Conservation (phyloP, 2,797 vertebrate species). For the Lagodon rhomboides region DNA sequence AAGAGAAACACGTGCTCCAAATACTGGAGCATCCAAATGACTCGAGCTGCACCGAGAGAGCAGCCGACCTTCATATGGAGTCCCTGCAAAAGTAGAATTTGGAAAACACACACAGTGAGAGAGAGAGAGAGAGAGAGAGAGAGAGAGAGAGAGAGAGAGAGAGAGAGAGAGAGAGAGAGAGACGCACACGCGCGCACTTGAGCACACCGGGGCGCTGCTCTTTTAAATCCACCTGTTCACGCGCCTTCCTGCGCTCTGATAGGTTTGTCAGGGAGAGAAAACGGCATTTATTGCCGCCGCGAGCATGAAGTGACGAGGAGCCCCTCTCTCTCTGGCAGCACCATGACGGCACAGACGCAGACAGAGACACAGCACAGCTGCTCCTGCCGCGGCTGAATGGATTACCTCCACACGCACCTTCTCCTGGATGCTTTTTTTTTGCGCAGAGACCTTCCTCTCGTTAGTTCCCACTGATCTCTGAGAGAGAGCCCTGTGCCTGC, state of each 20-base stretch:
- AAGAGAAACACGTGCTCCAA: not conserved
- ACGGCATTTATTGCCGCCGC: slow-evolving; percentile 26
- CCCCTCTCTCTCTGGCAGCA: slow-evolving; percentile 41
- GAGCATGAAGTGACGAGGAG: slow-evolving; percentile 37
- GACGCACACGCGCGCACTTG: not conserved
- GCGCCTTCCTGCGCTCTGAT: slow-evolving; percentile 49
- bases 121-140: too few relatives aligned
- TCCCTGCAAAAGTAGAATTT: not conserved
- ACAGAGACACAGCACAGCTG: slow-evolving; percentile 27
- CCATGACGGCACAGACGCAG: slow-evolving; percentile 6
- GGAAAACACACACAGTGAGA: too few relatives aligned
- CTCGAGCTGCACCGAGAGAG: not conserved
- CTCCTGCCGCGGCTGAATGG: slow-evolving; percentile 60
- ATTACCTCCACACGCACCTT: slow-evolving; percentile 52
- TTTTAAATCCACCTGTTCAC: slow-evolving; percentile 83
- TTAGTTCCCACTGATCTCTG: not conserved
- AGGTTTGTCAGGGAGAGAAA: slow-evolving; percentile 52
- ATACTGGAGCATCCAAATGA: not conserved
- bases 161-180: too few relatives aligned
- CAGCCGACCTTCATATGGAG: not conserved
- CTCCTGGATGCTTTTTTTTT: slow-evolving; percentile 37
- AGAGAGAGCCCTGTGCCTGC: not conserved
- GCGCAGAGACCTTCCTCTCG: slow-evolving; percentile 39
- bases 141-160: too few relatives aligned
- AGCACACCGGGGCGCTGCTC: slow-evolving; percentile 14